Base-by-base conservation (phyloP, 2,888 invertebrate species). In the Sphaerophoria rueppellii region DNA sequence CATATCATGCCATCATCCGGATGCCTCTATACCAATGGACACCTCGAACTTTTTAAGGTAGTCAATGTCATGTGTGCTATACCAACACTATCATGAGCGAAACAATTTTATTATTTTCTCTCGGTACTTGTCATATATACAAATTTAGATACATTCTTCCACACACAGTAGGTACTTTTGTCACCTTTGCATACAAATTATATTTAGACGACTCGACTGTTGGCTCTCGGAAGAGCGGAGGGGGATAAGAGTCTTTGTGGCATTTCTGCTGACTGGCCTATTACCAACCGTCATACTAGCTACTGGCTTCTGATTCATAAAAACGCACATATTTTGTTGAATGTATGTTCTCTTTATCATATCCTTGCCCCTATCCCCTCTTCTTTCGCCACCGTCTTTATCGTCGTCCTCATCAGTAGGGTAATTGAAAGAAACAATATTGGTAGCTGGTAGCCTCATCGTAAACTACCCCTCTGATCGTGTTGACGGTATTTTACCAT, bases 101-200 rank as follows among this genome's bases (percentile, higher is more conserved):
- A 71, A 69, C 43, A 67, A 70, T 74, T 74, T 79, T 75, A 74
- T 70, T 61, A 67, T 67, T 67, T 67, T 67, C 54, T n/a, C 67
- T 54, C 40, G 16, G 0, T 67, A 24, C 60, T 55, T n/a, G 24
- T 43, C 57, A 57, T 50, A 71, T 46, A 71, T 46, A 65, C 78
- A 67, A 46, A 24, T 24, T 24, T 24, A 69, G 54, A 67, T 67
- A 79, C 83, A 83, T 81, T 85, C 85, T 70, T 77, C 40, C 58
- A 63, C 43, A 63, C 43, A 70, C 55, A 40, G 73, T 52, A 24
- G 24, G 2, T 24, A 58, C 81, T 70, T 76, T 77, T 73, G 80
- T 85, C 85, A 85, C 81, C 85, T 77, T 57, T 85, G 85, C 85
- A 85, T 85, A 85, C 85, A 85, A 85, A 85, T 85, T 85, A 71